Evolutionary conservation across 2,113 vertebrate genomes (phyloP).

Genomic region (Ovibos moschatus): DNA sequence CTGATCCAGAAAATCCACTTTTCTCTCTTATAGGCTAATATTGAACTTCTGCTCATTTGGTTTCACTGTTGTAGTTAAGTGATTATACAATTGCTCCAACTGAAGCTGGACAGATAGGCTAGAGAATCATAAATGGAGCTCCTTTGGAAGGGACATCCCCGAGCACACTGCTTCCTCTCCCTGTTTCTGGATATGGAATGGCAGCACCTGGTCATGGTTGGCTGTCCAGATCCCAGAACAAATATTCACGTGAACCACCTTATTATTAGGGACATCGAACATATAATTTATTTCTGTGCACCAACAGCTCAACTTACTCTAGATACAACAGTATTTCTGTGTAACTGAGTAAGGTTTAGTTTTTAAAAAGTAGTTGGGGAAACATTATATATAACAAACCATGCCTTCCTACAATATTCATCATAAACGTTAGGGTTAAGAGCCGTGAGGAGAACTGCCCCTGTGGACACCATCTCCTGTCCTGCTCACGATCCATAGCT

Average conservation of each 20-base stretch:
- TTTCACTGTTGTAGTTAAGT: not conserved
- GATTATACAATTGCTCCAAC: rapidly evolving
- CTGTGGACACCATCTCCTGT: not conserved
- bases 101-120: not conserved
- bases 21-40: not conserved
- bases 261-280: not conserved
- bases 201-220: not conserved
- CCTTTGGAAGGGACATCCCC: not conserved
- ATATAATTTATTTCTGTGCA: not conserved
- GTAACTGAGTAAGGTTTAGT: not conserved
- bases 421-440: not conserved
- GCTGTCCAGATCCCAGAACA: not conserved
- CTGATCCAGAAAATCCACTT: not conserved
- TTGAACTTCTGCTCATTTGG: not conserved
- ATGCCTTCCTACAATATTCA: not conserved
- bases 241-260: not conserved
- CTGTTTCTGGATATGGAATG: not conserved
- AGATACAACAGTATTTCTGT: not conserved
- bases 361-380: not conserved
- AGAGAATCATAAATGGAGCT: not conserved
- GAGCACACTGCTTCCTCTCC: not conserved
- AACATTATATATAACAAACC: not conserved
- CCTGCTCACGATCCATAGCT: not conserved
- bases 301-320: not conserved
- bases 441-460: not conserved